Percentiles rank a stretch among this genome's conserved stretches.
These are phyloP conservation scores for Engystomops pustulosus DNA, from an alignment of 2,113 vertebrate species.

Conservation along the genomic window DNA sequence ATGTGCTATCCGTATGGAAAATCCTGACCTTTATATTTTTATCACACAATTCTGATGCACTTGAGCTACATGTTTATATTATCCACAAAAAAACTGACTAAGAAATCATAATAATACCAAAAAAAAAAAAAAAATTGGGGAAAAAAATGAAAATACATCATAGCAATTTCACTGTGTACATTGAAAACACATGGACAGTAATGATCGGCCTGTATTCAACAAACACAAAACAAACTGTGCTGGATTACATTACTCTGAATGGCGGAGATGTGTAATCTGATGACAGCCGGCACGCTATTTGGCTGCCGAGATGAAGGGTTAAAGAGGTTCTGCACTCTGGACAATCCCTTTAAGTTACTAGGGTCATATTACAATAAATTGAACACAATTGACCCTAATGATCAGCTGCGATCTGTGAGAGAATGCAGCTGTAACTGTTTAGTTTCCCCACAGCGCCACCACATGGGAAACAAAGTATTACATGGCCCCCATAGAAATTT, in stretches of 20 bases:
- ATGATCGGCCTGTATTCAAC: too few relatives aligned
- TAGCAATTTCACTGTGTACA: background rate
- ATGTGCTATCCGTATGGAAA: constrained; percentile 25
- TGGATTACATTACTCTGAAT: background rate
- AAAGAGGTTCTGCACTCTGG: background rate
- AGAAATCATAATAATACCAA: constrained; percentile 8
- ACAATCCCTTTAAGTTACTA: background rate
- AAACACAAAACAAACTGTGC: constrained; percentile 19
- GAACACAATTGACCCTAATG: background rate
- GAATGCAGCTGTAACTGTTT: too few relatives aligned
- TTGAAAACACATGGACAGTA: constrained; percentile 41
- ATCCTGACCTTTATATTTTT: constrained; percentile 2
- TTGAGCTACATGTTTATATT: constrained; percentile 32
- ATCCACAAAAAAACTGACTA: background rate
- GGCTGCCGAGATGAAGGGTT: background rate
- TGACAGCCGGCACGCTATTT: background rate
- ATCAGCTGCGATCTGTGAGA: too few relatives aligned
- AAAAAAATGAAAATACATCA: background rate
- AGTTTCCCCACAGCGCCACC: background rate
- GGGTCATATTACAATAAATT: too few relatives aligned
- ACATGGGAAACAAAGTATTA: background rate
- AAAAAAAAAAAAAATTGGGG: too few relatives aligned
- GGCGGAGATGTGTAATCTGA: background rate
- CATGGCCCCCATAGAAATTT: background rate
- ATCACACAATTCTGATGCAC: constrained; percentile 17